phyloP scores from a whole-genome alignment of 2,888 invertebrate genomes.

The Cerastoderma edule region DNA sequence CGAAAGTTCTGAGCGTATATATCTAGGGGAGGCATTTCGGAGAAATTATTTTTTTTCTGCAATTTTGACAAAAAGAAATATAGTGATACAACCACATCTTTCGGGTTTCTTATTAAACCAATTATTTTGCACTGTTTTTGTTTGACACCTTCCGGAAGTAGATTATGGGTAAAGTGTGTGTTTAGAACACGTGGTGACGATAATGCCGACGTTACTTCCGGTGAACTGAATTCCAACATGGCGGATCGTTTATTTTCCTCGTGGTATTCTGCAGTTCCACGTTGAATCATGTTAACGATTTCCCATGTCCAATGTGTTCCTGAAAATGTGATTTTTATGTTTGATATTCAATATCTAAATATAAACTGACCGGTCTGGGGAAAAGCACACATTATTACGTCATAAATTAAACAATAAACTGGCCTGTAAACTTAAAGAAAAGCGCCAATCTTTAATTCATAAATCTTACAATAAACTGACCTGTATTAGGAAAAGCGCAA shows the following conservation, averaged over 20 bases:
- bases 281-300: conserved; percentile 9
- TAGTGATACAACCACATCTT: conserved; percentile 6
- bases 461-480: too few species aligned
- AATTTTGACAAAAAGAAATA: not conserved
- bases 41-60: not conserved
- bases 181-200: conserved; percentile 17
- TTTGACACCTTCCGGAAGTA: conserved; percentile 1
- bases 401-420: too few species aligned
- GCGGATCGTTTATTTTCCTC: not conserved
- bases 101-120: conserved; percentile 17
- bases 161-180: conserved; percentile 9
- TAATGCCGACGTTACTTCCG: conserved; percentile 1
- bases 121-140: conserved; percentile 17
- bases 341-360: too few species aligned
- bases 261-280: conserved; percentile 5
- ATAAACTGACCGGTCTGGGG: too few species aligned
- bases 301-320: conserved; percentile 23
- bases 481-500: too few species aligned
- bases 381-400: too few species aligned
- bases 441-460: too few species aligned
- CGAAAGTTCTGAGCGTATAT: conserved; percentile 1
- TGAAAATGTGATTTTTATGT: not conserved
- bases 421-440: too few species aligned
- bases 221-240: conserved; percentile 14
- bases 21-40: not conserved